Evolutionary conservation across 2,888 invertebrate species (phyloP).

Genomic region (Meiosimyza decipiens): DNA sequence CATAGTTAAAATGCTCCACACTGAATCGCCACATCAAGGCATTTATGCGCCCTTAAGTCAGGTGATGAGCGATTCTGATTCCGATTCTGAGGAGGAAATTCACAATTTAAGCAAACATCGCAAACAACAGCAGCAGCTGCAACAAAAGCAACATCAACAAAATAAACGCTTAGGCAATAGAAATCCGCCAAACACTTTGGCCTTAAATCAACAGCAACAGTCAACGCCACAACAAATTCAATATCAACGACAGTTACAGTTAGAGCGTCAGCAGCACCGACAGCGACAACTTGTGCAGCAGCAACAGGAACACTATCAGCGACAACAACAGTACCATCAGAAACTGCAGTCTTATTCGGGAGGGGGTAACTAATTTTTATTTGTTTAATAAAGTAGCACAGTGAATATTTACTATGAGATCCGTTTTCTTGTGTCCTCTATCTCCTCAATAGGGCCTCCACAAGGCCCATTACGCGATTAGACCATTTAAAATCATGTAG

Average conservation of each 20-base stretch:
- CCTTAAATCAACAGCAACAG: constrained; percentile 48
- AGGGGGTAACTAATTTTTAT: background rate
- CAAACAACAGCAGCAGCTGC: constrained; percentile 45
- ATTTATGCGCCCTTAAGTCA: constrained; percentile 82
- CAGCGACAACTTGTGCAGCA: constrained; percentile 43
- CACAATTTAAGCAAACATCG: constrained; percentile 57
- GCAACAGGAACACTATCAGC: constrained; percentile 37
- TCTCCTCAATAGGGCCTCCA: too few species aligned
- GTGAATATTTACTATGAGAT: too few species aligned
- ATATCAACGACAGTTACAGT: constrained; percentile 42
- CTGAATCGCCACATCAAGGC: constrained; percentile 67
- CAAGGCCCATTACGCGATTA: too few species aligned
- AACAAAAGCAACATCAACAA: constrained; percentile 48
- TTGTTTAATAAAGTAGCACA: too few species aligned
- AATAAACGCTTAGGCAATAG: constrained; percentile 49
- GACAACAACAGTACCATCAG: constrained; percentile 30
- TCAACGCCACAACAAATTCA: constrained; percentile 39
- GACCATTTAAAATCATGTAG: too few species aligned
- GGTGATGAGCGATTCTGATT: constrained; percentile 81
- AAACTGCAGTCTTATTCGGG: constrained; percentile 35
- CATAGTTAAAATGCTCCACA: constrained; percentile 64
- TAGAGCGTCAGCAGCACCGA: constrained; percentile 43
- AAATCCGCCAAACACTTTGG: constrained; percentile 53
- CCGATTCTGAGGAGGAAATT: constrained; percentile 68
- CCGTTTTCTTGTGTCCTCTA: too few species aligned